Percentiles rank a stretch among this genome's conserved stretches.
Conservation (phyloP, 2,113 vertebrate species). For the Corythaixoides concolor region DNA sequence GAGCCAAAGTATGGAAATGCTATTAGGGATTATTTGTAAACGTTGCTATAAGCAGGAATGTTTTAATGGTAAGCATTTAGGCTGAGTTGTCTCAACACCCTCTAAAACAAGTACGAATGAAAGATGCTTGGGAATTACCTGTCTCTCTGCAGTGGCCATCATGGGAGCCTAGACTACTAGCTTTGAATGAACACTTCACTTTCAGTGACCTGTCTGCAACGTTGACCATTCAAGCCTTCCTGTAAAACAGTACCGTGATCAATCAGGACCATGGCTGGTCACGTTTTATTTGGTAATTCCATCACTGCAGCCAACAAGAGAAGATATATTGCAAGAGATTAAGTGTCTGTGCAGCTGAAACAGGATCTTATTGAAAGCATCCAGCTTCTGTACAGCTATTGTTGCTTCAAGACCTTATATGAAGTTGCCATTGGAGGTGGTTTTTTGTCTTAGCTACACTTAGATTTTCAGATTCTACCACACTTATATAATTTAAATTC, state of each 20-base stretch:
- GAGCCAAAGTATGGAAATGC: neutral
- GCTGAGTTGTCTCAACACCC: neutral
- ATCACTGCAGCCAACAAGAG: neutral
- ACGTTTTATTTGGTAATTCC: neutral
- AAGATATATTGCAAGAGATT: neutral
- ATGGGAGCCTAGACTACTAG: neutral
- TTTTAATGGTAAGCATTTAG: neutral
- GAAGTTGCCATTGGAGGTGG: neutral
- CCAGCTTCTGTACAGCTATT: neutral
- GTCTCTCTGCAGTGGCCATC: neutral
- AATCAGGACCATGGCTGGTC: neutral
- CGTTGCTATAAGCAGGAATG: neutral
- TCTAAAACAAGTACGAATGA: neutral
- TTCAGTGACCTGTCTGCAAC: neutral
- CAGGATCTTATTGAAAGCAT: neutral
- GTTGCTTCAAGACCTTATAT: neutral
- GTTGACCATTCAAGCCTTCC: neutral
- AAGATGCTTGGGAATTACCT: neutral
- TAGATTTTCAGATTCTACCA: neutral
- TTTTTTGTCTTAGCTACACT: neutral
- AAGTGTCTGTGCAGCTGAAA: neutral
- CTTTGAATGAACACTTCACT: neutral
- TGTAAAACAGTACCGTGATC: neutral
- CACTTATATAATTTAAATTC: neutral
- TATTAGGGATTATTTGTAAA: neutral